These are phyloP conservation scores for Panthera leo DNA, from an alignment of 2,113 vertebrate genomes.

Conservation along the genomic window DNA sequence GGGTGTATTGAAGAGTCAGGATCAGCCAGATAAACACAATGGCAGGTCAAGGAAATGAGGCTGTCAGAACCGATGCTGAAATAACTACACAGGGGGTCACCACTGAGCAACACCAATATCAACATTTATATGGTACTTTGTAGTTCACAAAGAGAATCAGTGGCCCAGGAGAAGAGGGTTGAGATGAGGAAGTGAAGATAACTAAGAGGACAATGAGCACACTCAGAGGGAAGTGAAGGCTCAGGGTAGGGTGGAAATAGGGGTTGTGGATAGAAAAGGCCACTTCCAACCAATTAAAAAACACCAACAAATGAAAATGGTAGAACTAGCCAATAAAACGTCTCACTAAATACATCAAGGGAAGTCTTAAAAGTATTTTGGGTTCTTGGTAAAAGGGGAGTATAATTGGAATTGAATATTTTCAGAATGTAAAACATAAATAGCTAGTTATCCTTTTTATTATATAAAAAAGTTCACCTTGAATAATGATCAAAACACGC, in stretches of 20 bases:
- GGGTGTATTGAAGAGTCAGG: not conserved
- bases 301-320: constrained; percentile 31
- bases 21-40: not conserved
- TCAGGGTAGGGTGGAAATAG: not conserved
- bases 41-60: not conserved
- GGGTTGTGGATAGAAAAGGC: not conserved
- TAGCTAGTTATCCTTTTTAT: not conserved
- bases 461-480: not conserved
- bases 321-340: constrained; percentile 9
- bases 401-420: constrained; percentile 31
- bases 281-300: constrained; percentile 30
- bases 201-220: not conserved
- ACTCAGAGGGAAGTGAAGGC: not conserved
- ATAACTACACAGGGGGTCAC: not conserved
- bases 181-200: not conserved
- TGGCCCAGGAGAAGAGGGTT: not conserved
- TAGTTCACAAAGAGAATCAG: not conserved
- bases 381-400: not conserved
- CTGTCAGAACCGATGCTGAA: not conserved
- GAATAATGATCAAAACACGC: not conserved
- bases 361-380: constrained; percentile 36
- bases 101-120: not conserved
- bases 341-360: constrained; percentile 24
- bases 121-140: not conserved
- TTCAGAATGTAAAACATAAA: constrained; percentile 5